Base-by-base conservation (phyloP, 1,140 invertebrate genomes). In the Atta texana region DNA sequence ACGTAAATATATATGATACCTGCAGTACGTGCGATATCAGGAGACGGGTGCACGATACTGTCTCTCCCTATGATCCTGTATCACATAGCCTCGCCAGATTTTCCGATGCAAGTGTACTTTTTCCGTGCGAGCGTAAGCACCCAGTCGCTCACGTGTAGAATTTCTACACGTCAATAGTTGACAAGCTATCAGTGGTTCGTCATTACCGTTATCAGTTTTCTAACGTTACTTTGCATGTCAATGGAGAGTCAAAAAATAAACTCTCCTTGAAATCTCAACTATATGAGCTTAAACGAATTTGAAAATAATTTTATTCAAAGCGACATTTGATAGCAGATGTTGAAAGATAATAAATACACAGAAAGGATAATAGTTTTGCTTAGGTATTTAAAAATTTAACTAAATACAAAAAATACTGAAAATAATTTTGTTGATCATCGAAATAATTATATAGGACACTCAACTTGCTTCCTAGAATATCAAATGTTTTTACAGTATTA, bases 11-110 rank as follows among this genome's bases (percentile, higher is more conserved):
- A 34, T 75, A 63, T 55, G 55, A 61, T 61, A 74, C 39, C 34
- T 21, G 51, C 24, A 61, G 24, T 61, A 84, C 55, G 78, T 72
- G 78, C 51, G 57, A 75, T 61, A 84, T 84, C 55, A 68, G 28
- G 44, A 80, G 64, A 74, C 80, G 21, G 21, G 53, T 82, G 77
- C 21, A 14, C 64, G 64, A 71, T 71, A 71, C 49, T 24, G 51
- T 31, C 39, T 74, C 18, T 82, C 53, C 55, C 53, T 49, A 6
- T 44, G 78, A 82, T 82, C 68, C 49, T 49, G 55, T 75, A 74
- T 84, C 55, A 74, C 80, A 55, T 75, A 84, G 55, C 14, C 21
- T 24, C 44, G 21, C 55, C 66, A 84, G 80, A 84, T 84, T 84
- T 74, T 59, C 24, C 69, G 61, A 61, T 44, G 39, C 39, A 24